Base-by-base conservation (phyloP, 2,113 vertebrate genomes). In the Lamprotornis superbus region DNA sequence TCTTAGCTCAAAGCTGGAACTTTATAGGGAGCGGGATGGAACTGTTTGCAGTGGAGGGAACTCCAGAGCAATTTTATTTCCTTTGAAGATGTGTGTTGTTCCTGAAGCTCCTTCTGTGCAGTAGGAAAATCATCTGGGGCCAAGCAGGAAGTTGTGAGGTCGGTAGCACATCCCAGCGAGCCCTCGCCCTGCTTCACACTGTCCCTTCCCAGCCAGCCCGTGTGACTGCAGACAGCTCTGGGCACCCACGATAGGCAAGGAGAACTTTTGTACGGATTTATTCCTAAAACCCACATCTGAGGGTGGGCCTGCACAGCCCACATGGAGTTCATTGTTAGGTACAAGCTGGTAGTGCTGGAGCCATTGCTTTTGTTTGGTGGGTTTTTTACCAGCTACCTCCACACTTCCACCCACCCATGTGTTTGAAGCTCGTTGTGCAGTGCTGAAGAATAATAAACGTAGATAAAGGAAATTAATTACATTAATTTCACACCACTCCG, bases 321-420 rank as follows among this genome's bases (percentile, higher is more conserved):
- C 0, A 5, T 3, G 53, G 33, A 33, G 31, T 3, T 75, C 13
- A 3, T 22, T 14, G 21, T 1, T 15, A 30, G 39, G 2, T 12
- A 25, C 15, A 16, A 42, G 46, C 10, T 1, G 3, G 30, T 3
- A 4, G 2, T 5, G 59, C 39, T 16, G 2, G 1, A 39, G 19
- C 7, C 22, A 30, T 12, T 17, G 8, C 3, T 16, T 15, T 12
- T 8, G 17, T 55, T 27, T 5, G 27, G 27, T 21, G 7, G 27
- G 28, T 27, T 76, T 44, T 37, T 39, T 31, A 4, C 40, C 37
- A 12, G 24, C 31, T 12, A 33, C 33, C 33, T 12, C 6, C 47
- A 18, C 50, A 0, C 2, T 21, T 70, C 65, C 7, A 2, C 42
- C 65, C 4, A 4, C 21, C 28, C 0, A 0, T 11, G 11, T 8